Conservation (phyloP, 2,113 vertebrate genomes). For the Alethe diademata region DNA sequence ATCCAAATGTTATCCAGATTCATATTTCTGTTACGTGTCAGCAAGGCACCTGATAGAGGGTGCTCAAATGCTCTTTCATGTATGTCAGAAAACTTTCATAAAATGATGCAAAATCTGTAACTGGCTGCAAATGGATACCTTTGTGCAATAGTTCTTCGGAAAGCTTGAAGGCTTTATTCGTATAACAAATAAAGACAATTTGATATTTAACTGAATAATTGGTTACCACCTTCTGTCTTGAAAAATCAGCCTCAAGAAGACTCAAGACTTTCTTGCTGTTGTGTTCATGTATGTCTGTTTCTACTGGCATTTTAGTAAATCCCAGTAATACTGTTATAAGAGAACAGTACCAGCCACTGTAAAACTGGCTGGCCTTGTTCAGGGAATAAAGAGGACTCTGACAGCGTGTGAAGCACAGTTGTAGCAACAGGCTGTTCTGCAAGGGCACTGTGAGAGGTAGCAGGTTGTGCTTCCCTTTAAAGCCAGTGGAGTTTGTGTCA, state of each 20-base stretch:
- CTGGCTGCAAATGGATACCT: background rate
- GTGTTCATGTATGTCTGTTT: background rate
- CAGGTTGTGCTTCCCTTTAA: background rate
- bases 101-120: background rate
- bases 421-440: background rate
- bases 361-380: background rate
- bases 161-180: background rate
- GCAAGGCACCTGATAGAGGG: background rate
- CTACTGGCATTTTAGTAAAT: background rate
- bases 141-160: background rate
- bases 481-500: background rate
- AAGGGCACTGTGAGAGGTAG: background rate
- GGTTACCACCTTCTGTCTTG: background rate
- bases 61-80: background rate
- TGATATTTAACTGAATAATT: background rate
- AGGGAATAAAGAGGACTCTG: background rate
- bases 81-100: background rate
- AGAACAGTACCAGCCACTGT: background rate
- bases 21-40: background rate
- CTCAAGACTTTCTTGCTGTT: background rate
- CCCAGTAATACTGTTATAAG: background rate
- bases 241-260: background rate
- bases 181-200: background rate
- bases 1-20: background rate
- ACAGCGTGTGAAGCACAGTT: fast-evolving